Evolutionary conservation across 1,140 invertebrate genomes (phyloP).

Genomic region (Panagrolaimus sp.): DNA sequence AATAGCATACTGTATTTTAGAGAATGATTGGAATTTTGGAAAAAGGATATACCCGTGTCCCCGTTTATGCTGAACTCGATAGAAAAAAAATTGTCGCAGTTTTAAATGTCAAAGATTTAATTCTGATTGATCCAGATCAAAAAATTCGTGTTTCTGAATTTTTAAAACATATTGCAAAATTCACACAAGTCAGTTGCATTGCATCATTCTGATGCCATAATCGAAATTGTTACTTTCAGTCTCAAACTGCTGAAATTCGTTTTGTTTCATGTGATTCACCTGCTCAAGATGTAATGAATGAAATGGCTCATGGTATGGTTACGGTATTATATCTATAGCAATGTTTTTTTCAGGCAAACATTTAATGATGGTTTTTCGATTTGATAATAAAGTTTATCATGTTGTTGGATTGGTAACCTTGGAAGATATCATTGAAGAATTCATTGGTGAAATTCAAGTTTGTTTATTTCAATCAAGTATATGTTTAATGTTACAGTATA

Average conservation of each 20-base stretch:
- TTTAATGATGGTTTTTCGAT: slow-evolving; percentile 15
- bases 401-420: slow-evolving; percentile 62
- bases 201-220: not conserved
- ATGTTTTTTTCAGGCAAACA: no score
- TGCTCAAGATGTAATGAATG: slow-evolving; percentile 83
- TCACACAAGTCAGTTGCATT: not conserved
- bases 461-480: no score
- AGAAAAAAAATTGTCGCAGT: slow-evolving; percentile 84
- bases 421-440: slow-evolving; percentile 59
- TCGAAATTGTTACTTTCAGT: not conserved
- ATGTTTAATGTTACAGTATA: no score
- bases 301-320: slow-evolving; percentile 86
- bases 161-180: slow-evolving; percentile 76
- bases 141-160: slow-evolving; percentile 77
- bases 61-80: slow-evolving; percentile 69
- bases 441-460: slow-evolving; percentile 4
- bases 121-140: slow-evolving; percentile 92
- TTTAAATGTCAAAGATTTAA: slow-evolving; percentile 91
- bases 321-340: no score
- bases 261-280: slow-evolving; percentile 92
- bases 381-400: slow-evolving; percentile 45
- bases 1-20: slow-evolving; percentile 26
- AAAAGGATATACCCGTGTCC: slow-evolving; percentile 84
- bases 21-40: slow-evolving; percentile 91
- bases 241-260: slow-evolving; percentile 71